Conservation (phyloP, 2,888 invertebrate genomes). For the Dolomedes plantarius region DNA sequence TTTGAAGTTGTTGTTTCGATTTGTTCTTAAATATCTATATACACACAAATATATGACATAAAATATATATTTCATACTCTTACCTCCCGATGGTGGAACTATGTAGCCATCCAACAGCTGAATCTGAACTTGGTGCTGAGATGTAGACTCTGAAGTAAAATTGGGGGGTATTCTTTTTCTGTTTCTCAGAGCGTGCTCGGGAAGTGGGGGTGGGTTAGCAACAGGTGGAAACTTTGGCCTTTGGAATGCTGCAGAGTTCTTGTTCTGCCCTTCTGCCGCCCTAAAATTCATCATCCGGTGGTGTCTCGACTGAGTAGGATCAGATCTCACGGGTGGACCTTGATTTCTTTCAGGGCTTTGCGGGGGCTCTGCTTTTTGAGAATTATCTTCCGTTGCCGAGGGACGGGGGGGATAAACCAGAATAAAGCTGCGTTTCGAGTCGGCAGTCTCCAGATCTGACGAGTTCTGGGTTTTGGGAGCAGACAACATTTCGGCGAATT, state of each 20-base stretch:
- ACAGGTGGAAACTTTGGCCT: slow-evolving; percentile 56
- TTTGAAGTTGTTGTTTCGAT: too few relatives aligned
- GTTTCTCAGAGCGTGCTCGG: slow-evolving; percentile 30
- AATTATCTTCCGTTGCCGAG: not conserved
- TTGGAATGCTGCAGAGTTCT: slow-evolving; percentile 32
- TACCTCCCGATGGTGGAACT: slow-evolving; percentile 54
- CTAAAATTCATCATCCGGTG: slow-evolving; percentile 41
- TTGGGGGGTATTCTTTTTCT: slow-evolving; percentile 25
- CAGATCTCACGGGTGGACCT: slow-evolving; percentile 37
- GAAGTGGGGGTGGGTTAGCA: slow-evolving; percentile 48
- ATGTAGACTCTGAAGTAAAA: slow-evolving; percentile 48
- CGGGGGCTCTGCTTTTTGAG: not conserved
- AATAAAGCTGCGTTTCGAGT: slow-evolving; percentile 38
- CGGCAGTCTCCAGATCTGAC: slow-evolving; percentile 27
- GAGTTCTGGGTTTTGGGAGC: not conserved
- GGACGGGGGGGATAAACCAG: slow-evolving; percentile 46
- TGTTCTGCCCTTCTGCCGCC: slow-evolving; percentile 12
- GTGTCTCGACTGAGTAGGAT: slow-evolving; percentile 47
- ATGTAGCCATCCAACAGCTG: slow-evolving; percentile 60
- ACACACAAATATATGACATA: too few relatives aligned
- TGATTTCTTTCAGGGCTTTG: not conserved
- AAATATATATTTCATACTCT: not conserved
- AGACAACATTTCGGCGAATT: slow-evolving; percentile 36
- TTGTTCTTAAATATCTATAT: too few relatives aligned
- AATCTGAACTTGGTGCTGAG: slow-evolving; percentile 57